Percentiles rank a stretch among this genome's conserved stretches.
Evolutionary conservation across 2,113 vertebrate genomes (phyloP).

Genomic region (Proterorhinus semilunaris): DNA sequence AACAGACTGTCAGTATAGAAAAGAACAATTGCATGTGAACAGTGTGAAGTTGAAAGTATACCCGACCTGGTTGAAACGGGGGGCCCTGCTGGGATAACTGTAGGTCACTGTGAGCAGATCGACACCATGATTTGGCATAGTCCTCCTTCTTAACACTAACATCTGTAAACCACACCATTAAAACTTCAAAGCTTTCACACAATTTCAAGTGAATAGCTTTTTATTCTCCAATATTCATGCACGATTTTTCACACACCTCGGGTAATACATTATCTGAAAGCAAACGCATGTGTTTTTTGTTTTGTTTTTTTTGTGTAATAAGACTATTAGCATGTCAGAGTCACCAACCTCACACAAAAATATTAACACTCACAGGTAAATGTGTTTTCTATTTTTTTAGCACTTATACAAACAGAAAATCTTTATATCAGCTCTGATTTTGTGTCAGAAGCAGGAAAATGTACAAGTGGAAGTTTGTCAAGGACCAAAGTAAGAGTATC

Average conservation of each 20-base stretch:
- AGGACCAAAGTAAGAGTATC: no score
- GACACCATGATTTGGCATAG: background rate
- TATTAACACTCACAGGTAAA: no score
- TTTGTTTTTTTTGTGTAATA: no score
- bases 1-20: background rate
- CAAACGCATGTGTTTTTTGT: background rate
- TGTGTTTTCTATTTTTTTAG: no score
- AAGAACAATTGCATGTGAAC: constrained; percentile 1
- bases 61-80: constrained; percentile 1
- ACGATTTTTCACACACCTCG: background rate
- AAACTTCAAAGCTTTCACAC: background rate
- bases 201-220: background rate
- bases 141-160: background rate
- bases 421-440: no score
- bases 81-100: constrained; percentile 37
- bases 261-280: background rate
- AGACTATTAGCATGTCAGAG: no score
- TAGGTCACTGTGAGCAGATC: constrained; percentile 26
- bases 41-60: background rate
- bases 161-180: background rate
- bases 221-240: background rate
- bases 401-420: no score
- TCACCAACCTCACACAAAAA: no score
- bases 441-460: no score
- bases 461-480: no score